phyloP scores from a whole-genome alignment of 2,113 vertebrate genomes.

The Phalacrocorax aristotelis region DNA sequence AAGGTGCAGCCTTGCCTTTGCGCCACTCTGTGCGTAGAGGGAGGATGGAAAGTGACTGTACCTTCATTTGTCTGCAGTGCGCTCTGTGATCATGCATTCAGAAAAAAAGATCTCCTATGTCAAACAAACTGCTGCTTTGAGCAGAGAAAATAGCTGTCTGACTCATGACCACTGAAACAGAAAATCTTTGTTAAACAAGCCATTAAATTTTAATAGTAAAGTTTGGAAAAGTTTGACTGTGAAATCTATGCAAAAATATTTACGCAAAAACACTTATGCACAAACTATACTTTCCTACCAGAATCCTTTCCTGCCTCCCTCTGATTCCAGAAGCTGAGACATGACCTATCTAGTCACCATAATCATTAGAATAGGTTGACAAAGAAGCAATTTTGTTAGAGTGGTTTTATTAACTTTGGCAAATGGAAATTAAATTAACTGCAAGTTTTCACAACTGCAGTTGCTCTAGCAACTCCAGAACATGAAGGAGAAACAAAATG shows the following conservation, averaged over 20 bases:
- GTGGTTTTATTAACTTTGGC: conserved; percentile 34
- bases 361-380: conserved; percentile 24
- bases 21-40: not conserved
- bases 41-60: not conserved
- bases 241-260: conserved; percentile 27
- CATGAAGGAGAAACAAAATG: conserved; percentile 49
- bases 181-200: conserved; percentile 57
- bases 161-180: conserved; percentile 13
- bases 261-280: not conserved
- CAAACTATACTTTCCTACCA: not conserved
- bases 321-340: conserved; percentile 9
- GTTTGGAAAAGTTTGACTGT: conserved; percentile 28
- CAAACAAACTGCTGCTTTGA: conserved; percentile 9
- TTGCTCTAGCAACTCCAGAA: conserved; percentile 48
- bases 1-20: not conserved
- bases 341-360: not conserved
- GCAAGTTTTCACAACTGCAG: conserved; percentile 16
- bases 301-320: not conserved
- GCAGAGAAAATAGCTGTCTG: conserved; percentile 21
- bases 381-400: conserved; percentile 39
- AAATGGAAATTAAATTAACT: conserved; percentile 36
- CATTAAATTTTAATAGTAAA: conserved; percentile 51
- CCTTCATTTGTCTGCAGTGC: not conserved
- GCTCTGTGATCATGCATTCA: not conserved
- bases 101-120: not conserved